These are phyloP conservation scores for Camponotus vicinus DNA, from an alignment of 1,140 invertebrate genomes.

Conservation along the genomic window DNA sequence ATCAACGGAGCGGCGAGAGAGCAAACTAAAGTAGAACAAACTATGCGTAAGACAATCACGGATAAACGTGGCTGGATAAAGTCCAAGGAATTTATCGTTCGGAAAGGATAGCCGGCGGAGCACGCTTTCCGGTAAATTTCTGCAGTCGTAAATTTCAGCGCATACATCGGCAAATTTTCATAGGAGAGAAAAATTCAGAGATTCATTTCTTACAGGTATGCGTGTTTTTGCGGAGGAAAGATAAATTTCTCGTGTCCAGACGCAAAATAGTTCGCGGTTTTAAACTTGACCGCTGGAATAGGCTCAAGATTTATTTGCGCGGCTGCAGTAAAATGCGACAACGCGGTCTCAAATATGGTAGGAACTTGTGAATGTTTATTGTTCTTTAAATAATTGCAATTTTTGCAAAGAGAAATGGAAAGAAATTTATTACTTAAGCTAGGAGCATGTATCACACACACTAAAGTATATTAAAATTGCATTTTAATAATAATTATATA, in stretches of 20 bases:
- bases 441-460: not conserved
- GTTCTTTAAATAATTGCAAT: not conserved
- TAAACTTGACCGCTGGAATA: slow-evolving; percentile 36
- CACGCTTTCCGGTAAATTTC: slow-evolving; percentile 62
- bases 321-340: slow-evolving; percentile 14
- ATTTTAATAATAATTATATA: not conserved
- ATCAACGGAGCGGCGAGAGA: slow-evolving; percentile 37
- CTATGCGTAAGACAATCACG: slow-evolving; percentile 73
- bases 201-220: slow-evolving; percentile 38
- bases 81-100: slow-evolving; percentile 77
- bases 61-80: slow-evolving; percentile 73
- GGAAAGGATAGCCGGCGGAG: slow-evolving; percentile 58
- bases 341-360: not conserved
- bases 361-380: slow-evolving; percentile 9
- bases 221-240: not conserved
- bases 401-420: slow-evolving; percentile 7
- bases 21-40: slow-evolving; percentile 57
- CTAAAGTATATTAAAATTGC: not conserved
- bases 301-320: slow-evolving; percentile 35
- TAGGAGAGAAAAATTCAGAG: slow-evolving; percentile 57
- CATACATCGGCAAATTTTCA: slow-evolving; percentile 72
- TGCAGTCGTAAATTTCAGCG: slow-evolving; percentile 66
- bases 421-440: not conserved
- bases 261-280: slow-evolving; percentile 26
- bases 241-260: slow-evolving; percentile 35